phyloP scores from a whole-genome alignment of 2,888 invertebrate species.

The Diadegma fenestrale region DNA sequence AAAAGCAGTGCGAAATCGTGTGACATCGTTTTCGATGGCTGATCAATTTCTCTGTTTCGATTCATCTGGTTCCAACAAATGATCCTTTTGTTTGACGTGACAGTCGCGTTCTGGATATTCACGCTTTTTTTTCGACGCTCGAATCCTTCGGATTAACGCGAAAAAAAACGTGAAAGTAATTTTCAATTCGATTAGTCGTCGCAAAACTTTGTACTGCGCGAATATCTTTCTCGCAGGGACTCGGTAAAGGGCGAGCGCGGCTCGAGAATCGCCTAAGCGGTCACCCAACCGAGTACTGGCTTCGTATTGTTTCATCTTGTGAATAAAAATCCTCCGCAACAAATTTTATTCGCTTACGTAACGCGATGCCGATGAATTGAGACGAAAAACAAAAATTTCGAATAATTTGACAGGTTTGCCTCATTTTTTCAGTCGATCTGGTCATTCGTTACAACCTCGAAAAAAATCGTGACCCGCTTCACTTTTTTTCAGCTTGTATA shows the following conservation, averaged over 20 bases:
- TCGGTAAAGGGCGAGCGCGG: not conserved
- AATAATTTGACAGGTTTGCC: not conserved
- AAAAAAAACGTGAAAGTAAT: constrained; percentile 33
- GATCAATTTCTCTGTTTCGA: constrained; percentile 62
- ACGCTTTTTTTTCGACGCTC: not conserved
- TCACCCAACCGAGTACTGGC: no score
- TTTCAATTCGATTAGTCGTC: not conserved
- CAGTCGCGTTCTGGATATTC: not conserved
- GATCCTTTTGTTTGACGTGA: not conserved
- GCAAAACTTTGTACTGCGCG: not conserved
- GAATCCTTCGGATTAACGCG: not conserved
- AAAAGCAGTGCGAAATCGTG: constrained; percentile 78
- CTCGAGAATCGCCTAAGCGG: no score
- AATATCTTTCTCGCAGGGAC: not conserved
- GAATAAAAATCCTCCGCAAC: not conserved
- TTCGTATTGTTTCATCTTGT: not conserved
- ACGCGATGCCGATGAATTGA: not conserved
- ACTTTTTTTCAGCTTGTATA: not conserved
- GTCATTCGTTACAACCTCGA: not conserved
- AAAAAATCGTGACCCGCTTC: constrained; percentile 16
- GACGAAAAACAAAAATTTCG: not conserved
- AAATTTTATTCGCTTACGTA: not conserved
- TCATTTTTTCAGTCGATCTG: not conserved
- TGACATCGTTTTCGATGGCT: constrained; percentile 74
- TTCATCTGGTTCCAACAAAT: not conserved